These are phyloP conservation scores for Halichoerus grypus DNA, from an alignment of 2,113 vertebrate species.

Conservation along the genomic window DNA sequence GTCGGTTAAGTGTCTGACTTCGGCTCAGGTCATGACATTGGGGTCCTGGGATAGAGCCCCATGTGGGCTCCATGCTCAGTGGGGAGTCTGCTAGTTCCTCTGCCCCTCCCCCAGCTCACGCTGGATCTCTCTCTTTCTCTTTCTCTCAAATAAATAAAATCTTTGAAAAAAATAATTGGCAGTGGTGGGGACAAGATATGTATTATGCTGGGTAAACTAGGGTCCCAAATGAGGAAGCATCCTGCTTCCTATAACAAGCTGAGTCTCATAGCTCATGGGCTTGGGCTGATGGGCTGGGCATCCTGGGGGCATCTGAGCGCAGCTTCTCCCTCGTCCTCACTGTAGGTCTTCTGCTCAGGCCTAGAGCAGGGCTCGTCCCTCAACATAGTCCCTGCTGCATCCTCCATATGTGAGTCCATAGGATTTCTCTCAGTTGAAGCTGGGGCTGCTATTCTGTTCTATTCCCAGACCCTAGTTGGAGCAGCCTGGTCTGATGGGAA, in stretches of 20 bases:
- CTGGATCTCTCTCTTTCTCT: background rate
- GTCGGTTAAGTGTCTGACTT: background rate
- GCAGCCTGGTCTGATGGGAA: background rate
- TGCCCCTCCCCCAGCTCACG: background rate
- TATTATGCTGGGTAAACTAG: background rate
- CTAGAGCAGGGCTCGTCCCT: background rate
- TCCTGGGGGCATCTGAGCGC: background rate
- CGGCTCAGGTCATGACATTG: background rate
- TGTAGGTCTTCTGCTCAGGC: background rate
- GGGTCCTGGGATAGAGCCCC: background rate
- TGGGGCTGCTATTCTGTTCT: background rate
- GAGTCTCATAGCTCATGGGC: background rate
- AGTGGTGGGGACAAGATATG: background rate
- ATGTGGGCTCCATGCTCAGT: no score
- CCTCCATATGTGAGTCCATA: background rate
- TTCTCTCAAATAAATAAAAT: background rate
- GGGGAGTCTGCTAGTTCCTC: background rate
- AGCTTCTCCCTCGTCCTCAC: background rate
- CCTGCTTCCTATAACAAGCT: background rate
- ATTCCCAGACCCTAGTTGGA: background rate
- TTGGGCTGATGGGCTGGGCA: no score
- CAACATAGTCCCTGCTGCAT: no score
- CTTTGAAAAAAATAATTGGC: background rate
- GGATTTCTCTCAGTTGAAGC: background rate
- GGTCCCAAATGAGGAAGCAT: background rate